Conservation (phyloP, 2,113 vertebrate species). For the Ctenodactylus gundi region DNA sequence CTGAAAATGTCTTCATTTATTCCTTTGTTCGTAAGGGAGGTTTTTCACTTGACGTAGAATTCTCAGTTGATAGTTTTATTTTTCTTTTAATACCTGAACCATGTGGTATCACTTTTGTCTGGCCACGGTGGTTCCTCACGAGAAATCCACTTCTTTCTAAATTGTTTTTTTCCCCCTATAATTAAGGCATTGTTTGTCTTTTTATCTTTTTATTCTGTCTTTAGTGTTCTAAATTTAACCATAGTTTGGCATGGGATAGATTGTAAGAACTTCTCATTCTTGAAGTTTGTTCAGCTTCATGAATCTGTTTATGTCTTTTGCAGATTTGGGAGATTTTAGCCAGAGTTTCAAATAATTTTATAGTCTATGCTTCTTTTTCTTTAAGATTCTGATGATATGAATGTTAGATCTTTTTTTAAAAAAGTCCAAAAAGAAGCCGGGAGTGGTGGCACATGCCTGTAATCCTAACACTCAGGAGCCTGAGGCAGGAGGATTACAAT, state of each 20-base stretch:
- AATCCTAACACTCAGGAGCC: too few relatives aligned
- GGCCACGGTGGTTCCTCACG: not conserved
- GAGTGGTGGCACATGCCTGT: too few relatives aligned
- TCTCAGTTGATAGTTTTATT: not conserved
- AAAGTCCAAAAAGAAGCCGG: too few relatives aligned
- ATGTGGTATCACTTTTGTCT: not conserved
- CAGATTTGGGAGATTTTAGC: not conserved
- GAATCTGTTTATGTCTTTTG: not conserved
- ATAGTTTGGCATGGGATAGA: not conserved
- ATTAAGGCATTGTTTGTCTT: not conserved
- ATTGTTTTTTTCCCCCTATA: not conserved
- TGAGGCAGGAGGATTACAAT: too few relatives aligned
- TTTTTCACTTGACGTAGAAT: not conserved
- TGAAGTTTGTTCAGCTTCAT: not conserved
- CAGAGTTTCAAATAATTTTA: not conserved
- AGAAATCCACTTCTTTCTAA: not conserved
- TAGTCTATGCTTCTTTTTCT: not conserved
- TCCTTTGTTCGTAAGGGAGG: not conserved
- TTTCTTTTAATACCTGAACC: not conserved
- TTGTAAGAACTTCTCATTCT: not conserved
- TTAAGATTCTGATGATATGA: not conserved
- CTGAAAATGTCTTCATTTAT: not conserved
- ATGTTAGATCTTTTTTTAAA: not conserved
- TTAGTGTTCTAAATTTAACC: not conserved
- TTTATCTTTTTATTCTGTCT: not conserved